Evolutionary conservation across 1,140 invertebrate species (phyloP).

Genomic region (Drosophila melanica): DNA sequence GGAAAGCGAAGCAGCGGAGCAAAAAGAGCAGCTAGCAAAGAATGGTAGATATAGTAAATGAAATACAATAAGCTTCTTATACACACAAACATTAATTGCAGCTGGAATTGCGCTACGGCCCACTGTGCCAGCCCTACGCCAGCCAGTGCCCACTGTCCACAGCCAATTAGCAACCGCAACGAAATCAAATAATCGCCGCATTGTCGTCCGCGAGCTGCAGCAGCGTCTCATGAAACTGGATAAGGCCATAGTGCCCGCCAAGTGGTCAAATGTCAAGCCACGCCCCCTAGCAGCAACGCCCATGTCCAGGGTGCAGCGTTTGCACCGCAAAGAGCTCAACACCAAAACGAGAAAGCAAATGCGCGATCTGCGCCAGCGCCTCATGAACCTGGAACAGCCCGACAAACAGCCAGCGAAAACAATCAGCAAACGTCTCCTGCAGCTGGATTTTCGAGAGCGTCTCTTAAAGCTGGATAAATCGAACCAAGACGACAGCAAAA

Average conservation of each 20-base stretch:
- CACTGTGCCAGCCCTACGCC: too few relatives aligned
- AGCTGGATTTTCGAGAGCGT: constrained; percentile 5
- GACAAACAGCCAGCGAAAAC: not conserved
- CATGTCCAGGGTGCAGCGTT: not conserved
- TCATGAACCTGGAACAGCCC: constrained; percentile 16
- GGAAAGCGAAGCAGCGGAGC: not conserved
- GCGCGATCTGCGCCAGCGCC: constrained; percentile 25
- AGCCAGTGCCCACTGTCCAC: too few relatives aligned
- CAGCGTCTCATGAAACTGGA: constrained; percentile 8
- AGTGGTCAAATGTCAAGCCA: not conserved
- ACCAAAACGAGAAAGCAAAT: not conserved
- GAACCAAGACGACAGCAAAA: not conserved
- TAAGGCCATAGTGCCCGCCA: not conserved
- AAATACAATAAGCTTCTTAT: not conserved
- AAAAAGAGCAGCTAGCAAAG: not conserved
- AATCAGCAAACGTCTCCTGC: not conserved
- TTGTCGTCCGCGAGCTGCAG: constrained; percentile 1
- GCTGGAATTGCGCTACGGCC: not conserved
- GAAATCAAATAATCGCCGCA: constrained; percentile 23
- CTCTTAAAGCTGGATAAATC: constrained; percentile 9
- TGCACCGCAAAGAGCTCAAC: not conserved
- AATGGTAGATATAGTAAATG: not conserved
- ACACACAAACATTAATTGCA: not conserved
- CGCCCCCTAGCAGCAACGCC: not conserved
- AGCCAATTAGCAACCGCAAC: not conserved